Base-by-base conservation (phyloP, 2,113 vertebrate genomes). In the Ophthalmolycus amberensis region DNA sequence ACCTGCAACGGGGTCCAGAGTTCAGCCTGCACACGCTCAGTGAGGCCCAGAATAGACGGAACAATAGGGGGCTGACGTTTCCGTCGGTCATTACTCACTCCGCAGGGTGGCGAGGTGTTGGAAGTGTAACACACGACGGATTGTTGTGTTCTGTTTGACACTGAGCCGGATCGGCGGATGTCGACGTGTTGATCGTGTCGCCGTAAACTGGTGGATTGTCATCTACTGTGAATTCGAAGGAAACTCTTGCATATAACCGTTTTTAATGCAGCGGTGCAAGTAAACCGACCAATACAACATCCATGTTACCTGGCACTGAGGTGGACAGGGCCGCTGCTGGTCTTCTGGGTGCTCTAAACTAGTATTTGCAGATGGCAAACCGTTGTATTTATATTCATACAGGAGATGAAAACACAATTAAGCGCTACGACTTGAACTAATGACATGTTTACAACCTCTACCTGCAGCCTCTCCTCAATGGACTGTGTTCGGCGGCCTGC, bases 11-110 rank as follows among this genome's bases (percentile, higher is more conserved):
- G 62, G 50, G 75, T 44, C 83, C 52, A 81, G 44, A 80, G 89
- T 67, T 83, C 80, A 86, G 38, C 3, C 73, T 50, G 81, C 88
- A 83, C 40, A 72, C 32, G 14, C 69, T 84, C 77, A 83, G 64
- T 11, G 37, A 46, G 9, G 50, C 69, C 63, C 37, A 73, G 73
- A 90, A 86, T 60, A 90, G 68, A 83, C 73, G 0, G 4, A 73
- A 77, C 22, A 46, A 67, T 16, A 66, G 58, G 58, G 18, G 12
- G 62, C 44, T 46, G 34, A 64, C 52, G 37, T 48, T 84, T 69
- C 67, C 66, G 71, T 29, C 18, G 0, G 38, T 32, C 25, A 46
- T 65, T 34, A 27, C n/a, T 25, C 52, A 42, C 20, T 56, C 44
- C 50, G 37, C 8, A 7, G 66, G 72, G 59, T 20, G 38, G 5